Evolutionary conservation across 2,888 invertebrate species (phyloP), one percentile per base, ranked within the genome.

Genomic region (Tetropium fuscum): DNA sequence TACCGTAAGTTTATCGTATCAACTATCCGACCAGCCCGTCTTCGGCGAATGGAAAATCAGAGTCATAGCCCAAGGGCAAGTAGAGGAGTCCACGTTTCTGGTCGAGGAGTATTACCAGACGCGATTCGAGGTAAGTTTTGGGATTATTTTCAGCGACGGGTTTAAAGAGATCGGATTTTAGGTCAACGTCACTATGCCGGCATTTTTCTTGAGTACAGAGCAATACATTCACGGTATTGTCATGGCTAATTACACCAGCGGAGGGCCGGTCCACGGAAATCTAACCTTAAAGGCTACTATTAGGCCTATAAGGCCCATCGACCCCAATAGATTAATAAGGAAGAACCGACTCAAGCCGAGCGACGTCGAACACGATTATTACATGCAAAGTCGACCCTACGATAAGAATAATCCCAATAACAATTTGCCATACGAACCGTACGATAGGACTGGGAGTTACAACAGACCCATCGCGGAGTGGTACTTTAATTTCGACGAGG

Each of bases 81-180:
- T 90, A 1, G 96, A 97, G 81, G 93, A 94, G 78, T 87, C 92
- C 30, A 87, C 87, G 51, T 97, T 97, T 82, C 81, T 89, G 4
- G 96, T 98, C 0, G 95, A 97, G 79, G 97, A 97, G 83, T 97
- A 96, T 82, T 97, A 96, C 81, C 95, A 95, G 81, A 95, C 96
- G 0, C 86, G 96, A 70, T 97, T 94, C 78, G 97, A 97, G 85
- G 72, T 69, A 59, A 53, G 30, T n/a, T n/a, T n/a, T n/a, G n/a
- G n/a, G n/a, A n/a, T n/a, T n/a, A n/a, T n/a, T n/a, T n/a, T n/a
- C n/a, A n/a, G n/a, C n/a, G n/a, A n/a, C n/a, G n/a, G n/a, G n/a
- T n/a, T n/a, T n/a, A n/a, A n/a, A n/a, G n/a, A n/a, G n/a, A n/a
- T n/a, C 8, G 15, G 7, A 18, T 65, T 67, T 48, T 43, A 71